Evolutionary conservation across 2,113 vertebrate species (phyloP).

Genomic region (Maylandia zebra): DNA sequence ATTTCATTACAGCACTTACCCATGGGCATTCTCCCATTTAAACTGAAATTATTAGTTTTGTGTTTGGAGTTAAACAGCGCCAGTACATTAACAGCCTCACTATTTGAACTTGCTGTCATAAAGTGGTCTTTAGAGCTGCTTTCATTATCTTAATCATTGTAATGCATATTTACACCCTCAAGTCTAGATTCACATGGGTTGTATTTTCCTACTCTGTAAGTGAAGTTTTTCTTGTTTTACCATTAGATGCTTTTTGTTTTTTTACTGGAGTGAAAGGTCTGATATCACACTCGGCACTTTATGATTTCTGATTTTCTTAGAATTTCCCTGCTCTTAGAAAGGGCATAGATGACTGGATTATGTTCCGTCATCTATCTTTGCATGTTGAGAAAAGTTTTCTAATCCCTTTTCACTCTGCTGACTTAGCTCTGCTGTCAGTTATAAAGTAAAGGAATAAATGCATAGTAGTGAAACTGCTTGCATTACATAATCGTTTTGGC

Average conservation of each 20-base stretch:
- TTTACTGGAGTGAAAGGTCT: neutral
- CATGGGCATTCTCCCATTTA: neutral
- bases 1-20: neutral
- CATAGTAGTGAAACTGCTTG: neutral
- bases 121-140: neutral
- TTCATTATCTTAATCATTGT: neutral
- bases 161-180: neutral
- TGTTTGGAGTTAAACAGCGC: neutral
- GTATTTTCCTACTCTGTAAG: neutral
- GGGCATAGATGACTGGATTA: neutral
- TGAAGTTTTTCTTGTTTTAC: neutral
- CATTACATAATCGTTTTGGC: neutral
- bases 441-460: neutral
- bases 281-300: neutral
- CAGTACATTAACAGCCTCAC: neutral
- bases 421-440: neutral
- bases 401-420: slow-evolving; percentile 22
- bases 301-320: neutral
- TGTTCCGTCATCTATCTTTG: neutral
- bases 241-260: neutral
- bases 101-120: neutral
- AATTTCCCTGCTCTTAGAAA: neutral
- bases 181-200: neutral
- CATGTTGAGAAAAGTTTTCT: slow-evolving; percentile 18
- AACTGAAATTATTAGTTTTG: neutral